Conservation (phyloP, 1,140 invertebrate species). For the Drosophila virilis region DNA sequence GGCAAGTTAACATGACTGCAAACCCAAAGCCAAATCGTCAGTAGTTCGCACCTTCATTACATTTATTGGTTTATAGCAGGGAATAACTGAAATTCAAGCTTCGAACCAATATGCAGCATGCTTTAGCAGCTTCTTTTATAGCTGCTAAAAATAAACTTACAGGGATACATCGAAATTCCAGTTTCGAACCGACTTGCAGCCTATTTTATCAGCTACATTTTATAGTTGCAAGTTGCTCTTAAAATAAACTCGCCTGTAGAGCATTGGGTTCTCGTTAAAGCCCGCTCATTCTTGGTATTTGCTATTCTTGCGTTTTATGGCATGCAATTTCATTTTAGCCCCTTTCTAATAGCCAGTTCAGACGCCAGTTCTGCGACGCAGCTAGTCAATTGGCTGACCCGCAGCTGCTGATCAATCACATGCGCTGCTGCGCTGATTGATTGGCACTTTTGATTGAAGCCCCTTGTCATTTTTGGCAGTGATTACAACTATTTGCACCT, state of each 20-base stretch:
- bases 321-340: constrained; percentile 32
- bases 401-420: constrained; percentile 24
- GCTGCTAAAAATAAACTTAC: too few species aligned
- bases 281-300: neutral
- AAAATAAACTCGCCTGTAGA: neutral
- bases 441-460: constrained; percentile 68
- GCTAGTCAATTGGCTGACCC: constrained; percentile 4
- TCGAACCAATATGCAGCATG: too few species aligned
- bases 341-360: constrained; percentile 13
- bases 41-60: too few species aligned
- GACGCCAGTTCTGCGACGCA: constrained; percentile 16
- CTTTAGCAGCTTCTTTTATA: too few species aligned
- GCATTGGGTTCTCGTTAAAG: neutral
- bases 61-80: too few species aligned
- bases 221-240: too few species aligned
- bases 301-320: neutral
- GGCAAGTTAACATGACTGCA: too few species aligned
- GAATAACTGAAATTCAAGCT: too few species aligned
- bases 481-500: constrained; percentile 45
- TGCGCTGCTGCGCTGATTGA: constrained; percentile 58
- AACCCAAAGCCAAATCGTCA: too few species aligned
- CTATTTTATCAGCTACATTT: too few species aligned
- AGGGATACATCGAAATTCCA: too few species aligned
- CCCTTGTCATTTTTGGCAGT: constrained; percentile 66
- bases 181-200: too few species aligned